Base-by-base conservation (phyloP, 2,888 invertebrate genomes). In the Hemaris fuciformis region DNA sequence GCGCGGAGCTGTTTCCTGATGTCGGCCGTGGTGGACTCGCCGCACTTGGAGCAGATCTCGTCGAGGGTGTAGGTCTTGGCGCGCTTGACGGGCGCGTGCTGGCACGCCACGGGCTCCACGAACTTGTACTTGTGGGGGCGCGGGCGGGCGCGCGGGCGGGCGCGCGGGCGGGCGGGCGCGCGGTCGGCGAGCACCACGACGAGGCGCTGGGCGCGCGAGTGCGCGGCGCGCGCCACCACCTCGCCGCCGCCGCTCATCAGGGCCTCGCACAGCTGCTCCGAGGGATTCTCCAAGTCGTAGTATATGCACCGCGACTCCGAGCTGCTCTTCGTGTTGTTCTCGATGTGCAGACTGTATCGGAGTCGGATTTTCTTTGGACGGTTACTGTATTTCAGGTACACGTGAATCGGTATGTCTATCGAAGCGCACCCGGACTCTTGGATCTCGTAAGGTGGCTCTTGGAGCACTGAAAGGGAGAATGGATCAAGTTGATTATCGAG, bases 391-490 rank as follows among this genome's bases (percentile, higher is more conserved):
- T 92, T 92, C 75, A 92, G 83, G 81, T 91, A 89, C 76, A 92
- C 89, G 79, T 92, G 85, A 60, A 92, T 91, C 41, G 92, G 92
- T 73, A 92, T 89, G 57, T 91, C 89, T 62, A 91, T 87, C 23
- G 91, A 91, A 23, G 88, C 85, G 75, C 86, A 87, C 57, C 91
- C 91, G 38, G 92, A 90, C 77, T 92, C 92, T 80, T 91, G 88
- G 71, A 92, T 91, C 81, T 92, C 92, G 82, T 91, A 92, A 67
- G 92, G 92, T 73, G 92, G 91, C 82, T 90, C 92, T 81, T 91
- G 91, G 66, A 90, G 83, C 64, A 92, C 91, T 92, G 89, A 62
- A 86, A 85, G 68, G 66, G 69, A 71, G 71, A 62, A 69, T 65
- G 62, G 65, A 68, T 18, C 53, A n/a, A 53, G 53, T 53, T 53